Base-by-base conservation (phyloP, 2,888 invertebrate species). In the Melinaea marsaeus region DNA sequence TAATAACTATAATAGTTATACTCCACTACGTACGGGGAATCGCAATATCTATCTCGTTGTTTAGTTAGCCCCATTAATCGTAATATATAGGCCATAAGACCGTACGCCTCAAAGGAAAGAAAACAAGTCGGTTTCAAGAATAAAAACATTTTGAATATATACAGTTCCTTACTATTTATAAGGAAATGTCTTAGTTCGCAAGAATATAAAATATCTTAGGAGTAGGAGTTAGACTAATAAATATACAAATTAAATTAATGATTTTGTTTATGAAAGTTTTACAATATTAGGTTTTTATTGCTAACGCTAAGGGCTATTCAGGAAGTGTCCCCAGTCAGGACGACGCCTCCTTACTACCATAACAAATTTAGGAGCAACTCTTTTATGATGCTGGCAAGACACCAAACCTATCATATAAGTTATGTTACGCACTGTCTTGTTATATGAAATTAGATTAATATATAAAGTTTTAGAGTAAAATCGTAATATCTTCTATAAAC, bases 281-380 rank as follows among this genome's bases (percentile, higher is more conserved):
- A 48, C 6, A 37, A 37, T 37, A 37, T 42, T 42, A 42, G 42
- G 3, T 0, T 42, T 42, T 42, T 42, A 42, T 42, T 42, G 11
- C 42, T 3, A 9, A 2, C 22, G 11, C 32, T 51, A 32, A 51
- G 9, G 6, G 9, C 32, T 7, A 9, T 32, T 9, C 32, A 32
- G 51, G 32, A 51, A 51, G 51, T 2, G 32, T 32, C 2, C 22
- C 22, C 72, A 76, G 70, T 62, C 70, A 32, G 56, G 61, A 55
- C 63, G 68, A 57, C 69, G 67, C 69, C 61, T 9, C 35, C 47
- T 62, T 68, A 51, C 51, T 68, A 66, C 68, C 74, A 78, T 78
- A 79, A 79, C 77, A 78, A 75, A 72, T 74, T 72, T 69, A 63
- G 60, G 62, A 68, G 64, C 69, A 70, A 64, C 60, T 62, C 63